Percentiles rank a stretch among this genome's conserved stretches.
Conservation (phyloP, 1,140 invertebrate genomes). For the Euwallacea fornicatus region DNA sequence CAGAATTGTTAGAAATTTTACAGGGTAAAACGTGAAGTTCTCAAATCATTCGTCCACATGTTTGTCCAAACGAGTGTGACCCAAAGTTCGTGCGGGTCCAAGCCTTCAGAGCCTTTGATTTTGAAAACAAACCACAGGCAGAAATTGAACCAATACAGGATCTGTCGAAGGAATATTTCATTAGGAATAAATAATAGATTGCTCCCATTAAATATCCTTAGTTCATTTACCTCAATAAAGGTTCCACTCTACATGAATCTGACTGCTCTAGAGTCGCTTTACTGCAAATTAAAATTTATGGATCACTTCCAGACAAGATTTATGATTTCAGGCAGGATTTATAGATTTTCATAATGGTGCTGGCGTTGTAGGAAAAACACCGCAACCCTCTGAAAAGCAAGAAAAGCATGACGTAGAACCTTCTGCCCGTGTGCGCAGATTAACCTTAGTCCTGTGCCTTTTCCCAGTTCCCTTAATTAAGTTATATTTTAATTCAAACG, state of each 20-base stretch:
- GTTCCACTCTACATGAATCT: conserved; percentile 12
- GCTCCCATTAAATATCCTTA: conserved; percentile 5
- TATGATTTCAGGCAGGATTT: conserved; percentile 24
- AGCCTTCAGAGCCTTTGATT: no score
- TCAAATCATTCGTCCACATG: no score
- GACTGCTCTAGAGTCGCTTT: conserved; percentile 24
- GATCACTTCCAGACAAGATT: conserved; percentile 19
- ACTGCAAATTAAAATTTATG: conserved; percentile 28
- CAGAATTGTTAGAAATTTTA: no score
- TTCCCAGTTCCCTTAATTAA: background rate
- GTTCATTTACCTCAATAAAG: conserved; percentile 15
- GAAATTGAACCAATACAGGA: no score
- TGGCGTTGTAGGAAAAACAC: background rate
- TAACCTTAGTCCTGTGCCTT: no score
- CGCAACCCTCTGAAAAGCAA: no score
- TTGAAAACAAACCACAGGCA: no score
- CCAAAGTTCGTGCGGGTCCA: no score
- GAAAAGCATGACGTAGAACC: no score
- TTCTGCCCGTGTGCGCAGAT: no score
- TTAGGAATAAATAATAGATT: background rate
- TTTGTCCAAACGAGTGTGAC: no score
- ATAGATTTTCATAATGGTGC: conserved; percentile 26
- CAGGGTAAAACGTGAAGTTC: no score
- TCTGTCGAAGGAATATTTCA: background rate
- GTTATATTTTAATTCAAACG: background rate